These are phyloP conservation scores for Drosophila austrosaltans DNA, from an alignment of 2,888 invertebrate species.

Conservation along the genomic window DNA sequence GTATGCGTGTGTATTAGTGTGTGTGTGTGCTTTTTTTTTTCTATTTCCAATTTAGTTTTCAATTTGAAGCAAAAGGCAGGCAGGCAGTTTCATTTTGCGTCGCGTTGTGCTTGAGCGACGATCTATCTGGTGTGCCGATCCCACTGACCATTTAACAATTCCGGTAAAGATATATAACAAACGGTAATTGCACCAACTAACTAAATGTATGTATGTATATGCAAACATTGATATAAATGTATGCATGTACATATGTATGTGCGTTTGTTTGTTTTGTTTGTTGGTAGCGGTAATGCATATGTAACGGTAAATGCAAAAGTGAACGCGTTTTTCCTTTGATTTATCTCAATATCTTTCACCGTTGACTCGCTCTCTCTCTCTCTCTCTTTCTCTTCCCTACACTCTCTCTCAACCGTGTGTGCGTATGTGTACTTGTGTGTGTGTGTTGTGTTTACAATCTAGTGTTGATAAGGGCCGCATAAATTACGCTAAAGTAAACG, in stretches of 20 bases:
- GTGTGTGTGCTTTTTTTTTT: conserved; percentile 48
- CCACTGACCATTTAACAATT: neutral
- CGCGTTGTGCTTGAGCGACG: conserved; percentile 62
- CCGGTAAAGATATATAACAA: neutral
- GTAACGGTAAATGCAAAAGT: conserved; percentile 3
- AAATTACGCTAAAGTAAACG: conserved; percentile 36
- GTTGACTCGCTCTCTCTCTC: neutral
- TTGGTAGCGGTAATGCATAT: neutral
- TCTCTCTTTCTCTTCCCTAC: neutral
- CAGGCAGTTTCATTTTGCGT: conserved; percentile 49
- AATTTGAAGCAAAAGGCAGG: conserved; percentile 48
- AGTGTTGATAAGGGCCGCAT: conserved; percentile 38
- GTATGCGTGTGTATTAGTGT: conserved; percentile 1
- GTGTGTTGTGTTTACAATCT: conserved; percentile 35
- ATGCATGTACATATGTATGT: neutral
- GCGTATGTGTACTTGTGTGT: conserved; percentile 32
- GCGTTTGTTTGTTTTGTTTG: neutral
- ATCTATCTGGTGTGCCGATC: conserved; percentile 11
- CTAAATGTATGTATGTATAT: neutral
- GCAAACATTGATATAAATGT: neutral
- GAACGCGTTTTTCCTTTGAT: conserved; percentile 12
- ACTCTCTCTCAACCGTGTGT: neutral
- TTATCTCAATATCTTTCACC: neutral
- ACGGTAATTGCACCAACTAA: conserved; percentile 3
- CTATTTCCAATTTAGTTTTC: conserved; percentile 73